A percentile compares a stretch with the other conserved stretches of the same genome.
phyloP scores from a whole-genome alignment of 2,888 invertebrate genomes.

The Melinopterus prodromus region DNA sequence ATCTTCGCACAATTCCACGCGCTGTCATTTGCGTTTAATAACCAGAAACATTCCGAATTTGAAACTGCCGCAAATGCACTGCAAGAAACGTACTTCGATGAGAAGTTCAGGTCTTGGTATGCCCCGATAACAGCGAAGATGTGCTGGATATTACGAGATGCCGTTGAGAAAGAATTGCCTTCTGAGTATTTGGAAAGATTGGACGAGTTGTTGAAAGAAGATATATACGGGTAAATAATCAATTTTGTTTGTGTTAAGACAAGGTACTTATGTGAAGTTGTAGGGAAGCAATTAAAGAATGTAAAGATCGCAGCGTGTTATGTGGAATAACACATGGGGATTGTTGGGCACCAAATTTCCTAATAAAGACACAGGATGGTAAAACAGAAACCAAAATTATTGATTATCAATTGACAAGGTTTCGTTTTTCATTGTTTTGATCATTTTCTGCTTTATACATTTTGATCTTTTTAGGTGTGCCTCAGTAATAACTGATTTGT shows the following conservation, averaged over 20 bases:
- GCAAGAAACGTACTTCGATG: constrained; percentile 68
- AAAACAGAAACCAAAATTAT: constrained; percentile 58
- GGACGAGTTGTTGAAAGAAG: constrained; percentile 64
- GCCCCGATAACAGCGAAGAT: constrained; percentile 62
- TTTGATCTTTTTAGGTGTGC: constrained; percentile 22
- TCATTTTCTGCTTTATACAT: not conserved
- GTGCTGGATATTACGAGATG: constrained; percentile 67
- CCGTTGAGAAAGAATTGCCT: constrained; percentile 71
- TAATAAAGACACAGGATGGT: constrained; percentile 61
- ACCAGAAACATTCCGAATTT: constrained; percentile 57
- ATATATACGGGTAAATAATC: constrained; percentile 61
- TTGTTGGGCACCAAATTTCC: constrained; percentile 74
- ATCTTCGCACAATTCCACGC: constrained; percentile 61
- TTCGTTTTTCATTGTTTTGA: too few relatives aligned
- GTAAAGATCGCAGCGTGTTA: constrained; percentile 45
- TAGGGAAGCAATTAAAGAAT: constrained; percentile 24
- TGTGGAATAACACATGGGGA: constrained; percentile 73
- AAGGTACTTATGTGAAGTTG: not conserved
- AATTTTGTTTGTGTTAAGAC: constrained; percentile 34
- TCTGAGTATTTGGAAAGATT: constrained; percentile 66
- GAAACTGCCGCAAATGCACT: constrained; percentile 42
- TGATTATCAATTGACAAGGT: constrained; percentile 70
- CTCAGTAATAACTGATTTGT: constrained; percentile 66
- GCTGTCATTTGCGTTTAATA: constrained; percentile 59
- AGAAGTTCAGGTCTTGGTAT: constrained; percentile 67